Evolutionary conservation across 1,140 invertebrate genomes (phyloP), one percentile per base, ranked within the genome.

Genomic region (Drosophila suzukii): DNA sequence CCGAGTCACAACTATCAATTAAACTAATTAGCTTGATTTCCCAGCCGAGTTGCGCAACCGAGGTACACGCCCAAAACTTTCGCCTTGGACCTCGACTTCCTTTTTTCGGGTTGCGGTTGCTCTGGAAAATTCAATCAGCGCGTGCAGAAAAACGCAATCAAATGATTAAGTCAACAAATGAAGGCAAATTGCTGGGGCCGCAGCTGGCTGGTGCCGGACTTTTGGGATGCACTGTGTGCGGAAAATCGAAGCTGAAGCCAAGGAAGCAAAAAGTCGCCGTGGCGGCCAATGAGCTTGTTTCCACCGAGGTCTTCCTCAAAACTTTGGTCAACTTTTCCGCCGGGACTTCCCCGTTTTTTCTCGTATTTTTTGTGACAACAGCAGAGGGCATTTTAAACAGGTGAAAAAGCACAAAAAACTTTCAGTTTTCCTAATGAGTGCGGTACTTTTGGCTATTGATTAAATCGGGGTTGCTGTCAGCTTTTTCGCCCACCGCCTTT

Each of bases 121-220:
- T 51, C 50, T 51, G 66, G 57, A 58, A 80, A 89, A 88, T 88
- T 89, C 84, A 88, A 88, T 88, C 80, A 89, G 80, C 49, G 55
- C 79, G 74, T 74, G 84, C 84, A 81, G 80, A 89, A 89, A 88
- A 88, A 89, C 76, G 80, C 80, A 88, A 88, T 89, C 84, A 84
- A 88, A 89, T 88, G 84, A 89, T 84, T 88, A 89, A 83, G 84
- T 89, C 85, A 88, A 88, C 79, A 88, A 88, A 89, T 81, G 84
- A 89, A 78, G 76, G 68, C 76, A 84, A 88, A 88, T 89, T 88
- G 83, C 75, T 84, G 63, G 75, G 82, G 78, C 56, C 50, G 51
- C 49, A 43, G 39, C 36, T 56, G 32, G 32, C 8, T 10, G 30
- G 10, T 15, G 36, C 30, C 7, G 50, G 43, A 58, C 66, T 41